Conservation (phyloP, 2,888 invertebrate genomes). For the Lepidochrysops patricia region DNA sequence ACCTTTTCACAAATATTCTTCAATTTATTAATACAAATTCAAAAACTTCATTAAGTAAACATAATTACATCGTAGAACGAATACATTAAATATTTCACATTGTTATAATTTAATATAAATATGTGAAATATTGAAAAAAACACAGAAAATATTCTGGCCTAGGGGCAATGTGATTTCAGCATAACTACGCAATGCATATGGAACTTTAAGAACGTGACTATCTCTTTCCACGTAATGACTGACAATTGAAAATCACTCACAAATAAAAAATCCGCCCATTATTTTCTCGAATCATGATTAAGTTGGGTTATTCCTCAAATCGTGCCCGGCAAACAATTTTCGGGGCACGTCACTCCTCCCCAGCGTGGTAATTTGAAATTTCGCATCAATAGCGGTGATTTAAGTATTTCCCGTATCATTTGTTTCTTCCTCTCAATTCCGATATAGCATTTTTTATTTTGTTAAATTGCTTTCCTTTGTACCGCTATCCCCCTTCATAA, state of each 20-base stretch:
- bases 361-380: constrained; percentile 43
- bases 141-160: neutral
- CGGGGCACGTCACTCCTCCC: constrained; percentile 33
- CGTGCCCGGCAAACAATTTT: constrained; percentile 26
- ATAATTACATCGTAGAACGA: too few species aligned
- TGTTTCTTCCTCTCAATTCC: constrained; percentile 53
- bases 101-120: too few species aligned
- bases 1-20: too few species aligned
- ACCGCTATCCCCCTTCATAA: constrained; percentile 49
- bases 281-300: neutral
- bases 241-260: neutral
- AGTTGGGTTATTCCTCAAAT: neutral
- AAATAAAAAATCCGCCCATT: neutral
- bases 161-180: too few species aligned
- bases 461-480: constrained; percentile 72
- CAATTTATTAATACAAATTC: too few species aligned
- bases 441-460: constrained; percentile 67
- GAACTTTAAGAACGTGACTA: neutral
- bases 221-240: neutral
- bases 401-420: constrained; percentile 71
- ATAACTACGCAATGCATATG: too few species aligned
- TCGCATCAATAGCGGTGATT: constrained; percentile 64
- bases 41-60: too few species aligned
- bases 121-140: too few species aligned
- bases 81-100: too few species aligned